Evolutionary conservation across 2,888 invertebrate genomes (phyloP), one percentile per base, ranked within the genome.

Genomic region (Stramonita haemastoma): DNA sequence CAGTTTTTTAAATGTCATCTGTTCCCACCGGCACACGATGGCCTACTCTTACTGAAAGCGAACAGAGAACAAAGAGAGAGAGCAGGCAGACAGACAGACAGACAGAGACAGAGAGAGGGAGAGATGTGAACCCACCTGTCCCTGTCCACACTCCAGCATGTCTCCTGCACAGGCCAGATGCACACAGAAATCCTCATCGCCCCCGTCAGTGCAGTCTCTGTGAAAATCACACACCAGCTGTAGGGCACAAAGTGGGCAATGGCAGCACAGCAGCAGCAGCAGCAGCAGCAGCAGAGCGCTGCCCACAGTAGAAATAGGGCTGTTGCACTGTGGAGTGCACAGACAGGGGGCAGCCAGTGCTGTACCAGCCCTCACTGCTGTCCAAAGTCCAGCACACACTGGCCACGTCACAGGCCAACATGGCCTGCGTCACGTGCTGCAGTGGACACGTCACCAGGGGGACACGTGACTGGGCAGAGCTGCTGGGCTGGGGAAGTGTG

Each of bases 151-250:
- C 29, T 57, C n/a, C 6, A 56, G 4, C 56, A 29, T n/a, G 57
- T 19, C 5, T 29, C 29, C 57, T 29, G 6, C 29, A 29, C 84
- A 85, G 17, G 36, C 29, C 6, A 57, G 57, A 57, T 57, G 57
- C 84, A 85, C 84, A 19, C 84, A 85, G 29, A 85, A 85, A 29
- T 56, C 84, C 17, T 85, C 84, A 57, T 85, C 84, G 13, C 56
- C 57, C n/a, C 56, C 84, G 29, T 57, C 29, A 15, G 29, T 15
- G 29, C 84, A 85, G 57, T 85, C 57, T 15, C 26, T 11, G 4
- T 29, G 84, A 29, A 85, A 85, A 57, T 85, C 84, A 29, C 84
- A 85, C 84, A 85, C 36, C 36, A 57, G 15, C 56, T 85, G 84
- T 85, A 85, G 17, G 84, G 57, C 56, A 85, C 84, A 29, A 46